Evolutionary conservation across 2,888 invertebrate genomes (phyloP), one percentile per base, ranked within the genome.

Genomic region (Cheilosia soror): DNA sequence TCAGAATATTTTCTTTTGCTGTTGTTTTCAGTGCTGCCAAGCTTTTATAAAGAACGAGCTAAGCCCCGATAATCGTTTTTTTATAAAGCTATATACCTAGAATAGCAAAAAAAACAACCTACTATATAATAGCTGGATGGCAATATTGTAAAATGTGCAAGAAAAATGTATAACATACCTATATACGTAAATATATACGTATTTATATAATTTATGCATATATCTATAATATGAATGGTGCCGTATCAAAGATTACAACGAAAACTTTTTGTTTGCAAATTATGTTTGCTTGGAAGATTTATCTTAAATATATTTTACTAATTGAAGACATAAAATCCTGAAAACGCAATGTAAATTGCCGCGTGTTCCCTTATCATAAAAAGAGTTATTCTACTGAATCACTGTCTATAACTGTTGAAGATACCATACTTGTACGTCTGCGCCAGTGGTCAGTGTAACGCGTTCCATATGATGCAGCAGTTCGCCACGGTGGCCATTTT

Each of bases 401-500:
- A 85, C 92, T 92, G 82, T 92, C 92, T 78, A 91, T 88, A 13
- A 89, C 82, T 49, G 92, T 90, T 37, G 92, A 92, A 13, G 92
- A 92, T 69, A 90, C 89, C 80, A 91, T 89, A 80, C 92, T 92
- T 33, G 89, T 87, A 57, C 91, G 90, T 11, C 91, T 90, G 73
- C 90, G 90, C 91, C 91, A 91, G 88, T 90, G 90, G 87, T 91
- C 90, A 78, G 89, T 88, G 87, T 91, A 91, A 75, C 89, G 89
- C 68, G 89, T 86, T 88, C 90, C 90, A 87, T 88, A 88, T 78
- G 89, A 89, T 89, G 89, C 88, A 87, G 89, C 79, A 80, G 89
- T 89, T 87, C 89, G 92, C 92, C 92, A 91, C 89, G 92, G 92
- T 90, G 92, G 92, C 92, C 92, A 92, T 91, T 91, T 90, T 90